Evolutionary conservation across 2,113 vertebrate genomes (phyloP), one percentile per base, ranked within the genome.

Genomic region (Pampusana beccarii): DNA sequence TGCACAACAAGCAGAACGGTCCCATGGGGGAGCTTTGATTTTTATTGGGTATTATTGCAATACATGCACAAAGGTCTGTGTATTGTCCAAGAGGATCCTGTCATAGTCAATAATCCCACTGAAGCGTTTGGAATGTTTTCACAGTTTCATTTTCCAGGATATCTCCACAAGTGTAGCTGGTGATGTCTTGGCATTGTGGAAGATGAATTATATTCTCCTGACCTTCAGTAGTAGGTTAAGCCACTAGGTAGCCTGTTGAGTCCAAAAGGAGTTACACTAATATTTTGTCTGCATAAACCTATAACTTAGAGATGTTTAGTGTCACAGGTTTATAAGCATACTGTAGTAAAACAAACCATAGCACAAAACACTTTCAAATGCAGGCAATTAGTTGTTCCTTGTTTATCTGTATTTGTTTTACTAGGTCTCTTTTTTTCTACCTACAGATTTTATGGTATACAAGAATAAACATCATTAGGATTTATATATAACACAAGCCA

Each of bases 51-150:
- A 91, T 80, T 86, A 53, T 3, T 13, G 66, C 26, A 17, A 86
- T 83, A 64, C 0, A 0, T 61, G 24, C 77, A 51, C 50, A 72
- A 80, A 73, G 23, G 67, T 84, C 80, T 90, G 36, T 53, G 51
- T 51, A 53, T 69, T 91, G 83, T 92, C 79, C 65, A 74, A 86
- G 62, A 90, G n/a, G 51, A 80, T 82, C 82, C 86, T 92, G 64
- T 92, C 89, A 92, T 46, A 90, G 61, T 78, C 83, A 78, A 67
- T 91, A 90, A 92, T 84, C 72, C 58, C 36, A 38, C 21, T 56
- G 89, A 93, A 94, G 60, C 1, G 6, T 62, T 70, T 95, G 80
- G 67, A 94, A 88, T 97, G 90, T 95, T 95, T 95, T 93, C 87
- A 88, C 65, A 90, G 79, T 81, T 95, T 92, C 50, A 54, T 92